Base-by-base conservation (phyloP, 2,888 invertebrate species). In the Dasysyrphus tricinctus region DNA sequence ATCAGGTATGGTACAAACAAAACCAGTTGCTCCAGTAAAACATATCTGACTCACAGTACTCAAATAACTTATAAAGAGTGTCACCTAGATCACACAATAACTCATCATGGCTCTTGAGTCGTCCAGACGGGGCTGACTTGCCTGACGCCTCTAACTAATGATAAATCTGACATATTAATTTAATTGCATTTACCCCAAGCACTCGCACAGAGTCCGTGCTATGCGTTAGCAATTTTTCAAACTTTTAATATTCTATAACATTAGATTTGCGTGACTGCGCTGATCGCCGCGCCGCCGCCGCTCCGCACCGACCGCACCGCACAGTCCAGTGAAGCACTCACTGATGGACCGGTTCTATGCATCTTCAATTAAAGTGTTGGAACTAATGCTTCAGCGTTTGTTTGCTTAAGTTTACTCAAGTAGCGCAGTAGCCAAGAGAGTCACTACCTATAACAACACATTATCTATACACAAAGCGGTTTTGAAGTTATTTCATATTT, bases 301-400 rank as follows among this genome's bases (percentile, higher is more conserved):
- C n/a, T n/a, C n/a, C n/a, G 32, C 32, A 3, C 3, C 24, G n/a
- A 24, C 8, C 54, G 39, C 19, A 19, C 24, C 12, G 12, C 12
- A 61, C 2, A 63, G 42, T 47, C 24, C 29, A 61, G 44, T 44
- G 16, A 67, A 37, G 63, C 44, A 76, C 24, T 1, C 16, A 24
- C 49, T 59, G 14, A 61, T 42, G 70, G 81, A 86, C 86, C 86
- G 86, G 86, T 86, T 86, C 70, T 65, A 32, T 32, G 78, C 78
- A 75, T 74, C 78, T 86, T 81, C 81, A 82, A 82, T 86, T 82
- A 75, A 82, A 86, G 82, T 86, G 82, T 82, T 86, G 81, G 14
- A 78, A 79, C 81, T 86, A 86, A 86, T 82, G 86, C 61, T 63
- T 65, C 39, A 44, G 56, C 63, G 81, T 86, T 78, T 81, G 86